phyloP scores from a whole-genome alignment of 1,140 invertebrate genomes.

The Bicyclus anynana region DNA sequence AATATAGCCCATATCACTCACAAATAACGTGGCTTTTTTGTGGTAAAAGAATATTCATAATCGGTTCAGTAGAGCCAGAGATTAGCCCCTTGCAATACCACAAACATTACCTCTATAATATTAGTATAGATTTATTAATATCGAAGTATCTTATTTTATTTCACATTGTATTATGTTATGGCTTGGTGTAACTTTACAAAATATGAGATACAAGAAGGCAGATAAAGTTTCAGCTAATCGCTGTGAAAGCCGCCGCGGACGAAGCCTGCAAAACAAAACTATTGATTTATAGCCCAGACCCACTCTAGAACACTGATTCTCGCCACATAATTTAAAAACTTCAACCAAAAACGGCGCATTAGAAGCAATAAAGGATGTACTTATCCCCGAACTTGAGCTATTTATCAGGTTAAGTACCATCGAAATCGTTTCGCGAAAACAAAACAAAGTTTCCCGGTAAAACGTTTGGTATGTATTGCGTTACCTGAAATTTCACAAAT shows the following conservation, averaged over 20 bases:
- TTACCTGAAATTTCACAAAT: conserved; percentile 13
- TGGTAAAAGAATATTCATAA: too few species aligned
- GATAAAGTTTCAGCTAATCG: neutral
- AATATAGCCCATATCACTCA: too few species aligned
- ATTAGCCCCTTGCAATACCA: too few species aligned
- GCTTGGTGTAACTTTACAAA: too few species aligned
- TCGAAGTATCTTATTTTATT: too few species aligned
- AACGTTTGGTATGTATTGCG: conserved; percentile 13
- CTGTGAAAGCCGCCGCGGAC: neutral
- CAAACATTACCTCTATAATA: too few species aligned
- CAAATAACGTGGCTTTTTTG: too few species aligned
- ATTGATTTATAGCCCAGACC: conserved; percentile 4
- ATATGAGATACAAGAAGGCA: too few species aligned
- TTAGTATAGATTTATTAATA: too few species aligned
- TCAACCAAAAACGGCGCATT: conserved; percentile 26
- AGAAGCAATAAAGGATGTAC: conserved; percentile 28
- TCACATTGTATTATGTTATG: too few species aligned
- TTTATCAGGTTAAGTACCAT: conserved; percentile 31
- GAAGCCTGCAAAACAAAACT: neutral
- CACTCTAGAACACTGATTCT: conserved; percentile 10
- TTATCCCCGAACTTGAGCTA: conserved; percentile 29
- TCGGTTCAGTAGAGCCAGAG: too few species aligned
- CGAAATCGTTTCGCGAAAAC: conserved; percentile 32
- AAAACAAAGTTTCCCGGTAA: conserved; percentile 18
- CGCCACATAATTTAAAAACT: conserved; percentile 30